Evolutionary conservation across 2,113 vertebrate genomes (phyloP).

Genomic region (Cottus gobio): DNA sequence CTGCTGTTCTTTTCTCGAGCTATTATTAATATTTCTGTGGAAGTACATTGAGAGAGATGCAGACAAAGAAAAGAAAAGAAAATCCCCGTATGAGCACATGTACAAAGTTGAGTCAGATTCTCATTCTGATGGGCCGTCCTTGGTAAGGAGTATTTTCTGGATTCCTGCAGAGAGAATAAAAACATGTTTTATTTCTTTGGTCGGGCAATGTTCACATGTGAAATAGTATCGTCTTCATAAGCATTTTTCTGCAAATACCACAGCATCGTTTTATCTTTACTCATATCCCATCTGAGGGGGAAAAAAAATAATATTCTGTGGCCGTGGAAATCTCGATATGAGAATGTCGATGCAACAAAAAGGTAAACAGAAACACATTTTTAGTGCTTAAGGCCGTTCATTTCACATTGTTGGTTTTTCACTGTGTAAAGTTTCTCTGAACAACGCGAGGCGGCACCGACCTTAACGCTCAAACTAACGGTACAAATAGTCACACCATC

Average conservation of each 20-base stretch:
- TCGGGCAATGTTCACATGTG: not conserved
- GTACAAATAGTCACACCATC: no score
- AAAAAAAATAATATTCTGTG: not conserved
- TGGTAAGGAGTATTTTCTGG: not conserved
- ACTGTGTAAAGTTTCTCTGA: constrained; percentile 27
- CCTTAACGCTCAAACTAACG: constrained; percentile 27
- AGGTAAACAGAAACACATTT: not conserved
- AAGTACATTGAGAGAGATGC: not conserved
- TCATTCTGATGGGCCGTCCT: not conserved
- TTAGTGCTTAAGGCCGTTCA: not conserved
- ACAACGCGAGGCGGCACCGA: not conserved
- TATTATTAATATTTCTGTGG: not conserved
- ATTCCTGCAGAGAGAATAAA: not conserved
- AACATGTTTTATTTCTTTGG: not conserved
- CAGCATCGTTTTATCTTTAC: not conserved
- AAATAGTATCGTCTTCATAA: not conserved
- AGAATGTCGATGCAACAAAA: not conserved
- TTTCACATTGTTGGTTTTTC: constrained; percentile 39
- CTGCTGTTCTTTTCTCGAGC: not conserved
- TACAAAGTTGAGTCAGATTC: not conserved
- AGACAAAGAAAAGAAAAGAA: not conserved
- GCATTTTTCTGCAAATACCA: constrained; percentile 1
- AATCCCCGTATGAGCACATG: no score
- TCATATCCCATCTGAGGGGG: not conserved
- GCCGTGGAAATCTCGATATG: constrained; percentile 16